Evolutionary conservation across 1,140 invertebrate genomes (phyloP), one percentile per base, ranked within the genome.

Genomic region (Heliconius hewitsoni): DNA sequence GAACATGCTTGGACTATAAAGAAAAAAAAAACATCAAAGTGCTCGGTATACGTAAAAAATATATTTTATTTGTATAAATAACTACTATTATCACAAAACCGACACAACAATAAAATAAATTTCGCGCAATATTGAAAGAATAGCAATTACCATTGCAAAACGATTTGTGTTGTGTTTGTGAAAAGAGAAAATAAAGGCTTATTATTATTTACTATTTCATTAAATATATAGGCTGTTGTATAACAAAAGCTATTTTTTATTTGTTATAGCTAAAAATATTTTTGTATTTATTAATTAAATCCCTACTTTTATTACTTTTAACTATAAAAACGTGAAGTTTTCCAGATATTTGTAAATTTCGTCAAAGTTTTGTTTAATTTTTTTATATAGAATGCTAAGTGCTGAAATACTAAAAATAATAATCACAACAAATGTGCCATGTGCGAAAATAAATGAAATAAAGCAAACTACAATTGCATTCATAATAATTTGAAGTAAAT

Each of bases 161-260:
- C 60, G 50, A 78, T 78, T 86, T 85, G 90, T 91, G 89, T 92
- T 81, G 92, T 94, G 93, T 93, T 94, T 93, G 89, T 94, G 93
- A 94, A 94, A 94, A 94, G 93, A 94, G 93, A 94, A 93, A 91
- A 89, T 66, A 11, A 66, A 66, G 27, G 60, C 60, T 66, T 66
- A 11, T 23, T 27, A 66, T 66, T 27, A 66, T 66, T 30, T 27
- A 9, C 8, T 60, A 60, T 60, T 27, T 27, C 18, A 52, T 52
- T 52, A 23, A 23, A 19, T 27, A n/a, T 23, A 8, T 60, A 11
- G 19, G n/a, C 11, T 46, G 5, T 46, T 46, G 13, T 3, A 46
- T 46, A 60, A 60, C 55, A 66, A 66, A 30, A 27, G 60, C 16
- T 30, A 27, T 66, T 66, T 30, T 60, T 23, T n/a, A 57, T 57